Evolutionary conservation across 2,113 vertebrate species (phyloP), one percentile per base, ranked within the genome.

Genomic region (Pangasianodon hypophthalmus): DNA sequence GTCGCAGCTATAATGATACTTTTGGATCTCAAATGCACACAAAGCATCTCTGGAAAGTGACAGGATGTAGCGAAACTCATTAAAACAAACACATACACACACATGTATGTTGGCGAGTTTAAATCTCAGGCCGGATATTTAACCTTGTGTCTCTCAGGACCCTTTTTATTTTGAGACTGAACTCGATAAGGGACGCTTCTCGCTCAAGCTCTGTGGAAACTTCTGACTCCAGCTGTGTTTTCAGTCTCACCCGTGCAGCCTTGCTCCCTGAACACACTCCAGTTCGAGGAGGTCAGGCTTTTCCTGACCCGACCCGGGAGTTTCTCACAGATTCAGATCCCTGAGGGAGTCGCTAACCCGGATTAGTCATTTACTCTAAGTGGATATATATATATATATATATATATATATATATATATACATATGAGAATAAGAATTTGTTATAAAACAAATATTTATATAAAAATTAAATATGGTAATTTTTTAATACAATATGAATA

Each of bases 311-410:
- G 18, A n/a, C 77, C 83, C 44, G 21, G 16, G 81, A 89, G 71
- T 91, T 96, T 96, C 95, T 95, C 95, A 95, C 83, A 94, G 91
- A 87, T 94, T 90, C 88, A 88, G 92, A 92, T 73, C 90, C 92
- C 87, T 50, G 58, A 79, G 52, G 90, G 91, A 93, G 91, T 50
- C 85, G 79, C 92, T 94, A 94, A 95, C 93, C 94, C 90, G 88
- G 80, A 93, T 94, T 87, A 91, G 48, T 6, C 48, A 91, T 87
- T 8, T 88, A 56, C 80, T 91, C 90, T 75, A 48, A 62, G 87
- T 90, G 84, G 32, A 2, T 37, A 26, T 9, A 81, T n/a, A n/a
- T n/a, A n/a, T n/a, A n/a, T n/a, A n/a, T n/a, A n/a, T n/a, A n/a
- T n/a, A n/a, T n/a, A n/a, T n/a, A n/a, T n/a, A n/a, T n/a, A n/a